Evolutionary conservation across 2,888 invertebrate genomes (phyloP), one percentile per base, ranked within the genome.

Genomic region (Amorpha juglandis): DNA sequence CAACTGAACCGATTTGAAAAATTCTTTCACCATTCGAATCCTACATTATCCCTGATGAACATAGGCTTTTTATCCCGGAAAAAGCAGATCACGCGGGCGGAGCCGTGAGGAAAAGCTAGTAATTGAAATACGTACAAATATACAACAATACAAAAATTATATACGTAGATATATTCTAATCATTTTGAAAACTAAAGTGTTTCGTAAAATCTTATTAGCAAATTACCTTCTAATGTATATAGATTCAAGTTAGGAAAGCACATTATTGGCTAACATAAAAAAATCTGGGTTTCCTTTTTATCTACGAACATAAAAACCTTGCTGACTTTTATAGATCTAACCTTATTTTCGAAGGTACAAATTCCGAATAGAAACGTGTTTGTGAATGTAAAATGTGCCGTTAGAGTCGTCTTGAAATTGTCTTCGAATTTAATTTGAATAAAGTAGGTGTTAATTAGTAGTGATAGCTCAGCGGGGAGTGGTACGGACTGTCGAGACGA

Each of bases 301-400:
- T 42, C 38, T 19, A 42, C 16, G 12, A 19, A 42, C 58, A 58
- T 48, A 63, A 63, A 63, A 63, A 50, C 19, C 35, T 19, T 62
- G 16, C 58, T 63, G 63, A 69, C 64, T 65, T 67, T 65, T 65
- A 55, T 50, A 65, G 58, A 47, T 51, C 62, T 66, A 53, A 65
- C 35, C 58, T 64, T 42, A 64, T 42, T 45, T 50, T 48, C 19
- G 12, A 42, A 64, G 64, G 67, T 67, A 64, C 69, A 27, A 55
- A 58, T 58, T 58, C 42, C 19, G 64, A 63, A 66, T 19, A 21
- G 51, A 38, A 58, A 62, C 62, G 50, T 33, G 65, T 63, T 65
- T 52, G 68, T 14, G 50, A 69, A 58, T 58, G 38, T 11, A 4
- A 42, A 38, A 12, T 19, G 38, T 58, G 6, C n/a, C 6, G 58